These are phyloP conservation scores for Siniperca obscura DNA, from an alignment of 2,797 vertebrate genomes.

Conservation along the genomic window DNA sequence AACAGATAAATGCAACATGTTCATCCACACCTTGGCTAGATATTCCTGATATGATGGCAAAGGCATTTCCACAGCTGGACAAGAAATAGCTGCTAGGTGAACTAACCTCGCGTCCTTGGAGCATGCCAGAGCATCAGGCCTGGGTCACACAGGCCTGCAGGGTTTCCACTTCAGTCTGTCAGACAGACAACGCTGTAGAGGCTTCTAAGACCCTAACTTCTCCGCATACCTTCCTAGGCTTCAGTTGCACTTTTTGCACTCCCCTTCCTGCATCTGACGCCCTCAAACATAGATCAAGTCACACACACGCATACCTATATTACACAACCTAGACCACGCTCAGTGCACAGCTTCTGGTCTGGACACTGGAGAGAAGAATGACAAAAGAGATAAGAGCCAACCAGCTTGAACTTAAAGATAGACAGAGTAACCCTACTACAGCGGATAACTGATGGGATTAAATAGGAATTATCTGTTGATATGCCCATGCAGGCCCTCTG, in stretches of 20 bases:
- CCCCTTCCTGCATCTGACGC: background rate
- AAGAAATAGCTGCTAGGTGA: slow-evolving; percentile 85
- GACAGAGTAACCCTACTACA: slow-evolving; percentile 71
- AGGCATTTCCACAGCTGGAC: slow-evolving; percentile 79
- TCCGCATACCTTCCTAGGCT: background rate
- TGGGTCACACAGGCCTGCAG: slow-evolving; percentile 47
- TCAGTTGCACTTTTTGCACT: slow-evolving; percentile 21
- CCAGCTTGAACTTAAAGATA: slow-evolving; percentile 69
- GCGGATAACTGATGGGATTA: slow-evolving; percentile 83
- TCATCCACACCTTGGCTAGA: slow-evolving; percentile 86
- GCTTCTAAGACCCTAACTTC: slow-evolving; percentile 15
- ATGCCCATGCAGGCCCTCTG: slow-evolving; percentile 71
- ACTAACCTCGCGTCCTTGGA: slow-evolving; percentile 75
- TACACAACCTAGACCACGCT: slow-evolving; percentile 31
- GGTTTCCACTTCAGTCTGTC: slow-evolving; percentile 42
- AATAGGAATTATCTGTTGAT: slow-evolving; percentile 83
- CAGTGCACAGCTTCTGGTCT: slow-evolving; percentile 6
- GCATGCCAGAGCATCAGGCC: slow-evolving; percentile 43
- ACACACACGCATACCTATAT: slow-evolving; percentile 5
- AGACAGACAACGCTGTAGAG: slow-evolving; percentile 21
- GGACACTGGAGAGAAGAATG: slow-evolving; percentile 30
- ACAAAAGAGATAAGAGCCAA: slow-evolving; percentile 42
- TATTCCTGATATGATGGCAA: slow-evolving; percentile 81
- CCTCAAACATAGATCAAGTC: slow-evolving; percentile 19
- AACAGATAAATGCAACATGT: slow-evolving; percentile 84